Base-by-base conservation (phyloP, 2,113 vertebrate genomes). In the Pituophis catenifer region DNA sequence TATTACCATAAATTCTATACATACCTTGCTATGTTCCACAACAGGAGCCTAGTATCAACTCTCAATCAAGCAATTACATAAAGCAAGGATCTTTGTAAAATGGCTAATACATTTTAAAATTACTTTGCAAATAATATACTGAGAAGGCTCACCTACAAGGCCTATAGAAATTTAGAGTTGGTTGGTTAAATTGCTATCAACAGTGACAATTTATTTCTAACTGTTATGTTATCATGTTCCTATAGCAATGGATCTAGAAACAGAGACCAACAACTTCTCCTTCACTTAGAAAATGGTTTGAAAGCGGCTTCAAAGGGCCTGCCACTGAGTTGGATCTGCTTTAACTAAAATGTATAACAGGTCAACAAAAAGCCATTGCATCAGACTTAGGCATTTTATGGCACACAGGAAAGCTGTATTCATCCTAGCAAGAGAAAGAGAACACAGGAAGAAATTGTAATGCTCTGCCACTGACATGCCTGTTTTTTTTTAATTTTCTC, bases 81-180 rank as follows among this genome's bases (percentile, higher is more conserved):
- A 91, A 58, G 44, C 85, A 44, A 81, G 75, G 33, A 81, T 81
- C 33, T 88, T 59, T 53, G 10, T 15, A 88, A 92, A 88, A 52
- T 17, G n/a, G 11, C 48, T 65, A 88, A 92, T 59, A 70, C 91
- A 70, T 92, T 92, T 92, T 88, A 26, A 88, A 87, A 48, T 92
- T 62, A 44, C 58, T 88, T 59, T 65, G 48, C 57, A 88, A 92
- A 70, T 88, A 70, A 88, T 17, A n/a, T 15, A 65, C 54, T 75
- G 29, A 58, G 90, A 53, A 53, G 90, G 44, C 44, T 0, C 17
- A 89, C 59, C n/a, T 54, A 88, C 33, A 54, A 10, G 5, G 0
- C 57, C 58, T 94, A 59, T 90, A 93, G 92, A 93, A 96, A 94
- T 89, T 0, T 89, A 48, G 53, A 53, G 12, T 33, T 11, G 95